Evolutionary conservation across 2,113 vertebrate genomes (phyloP).

Genomic region (Laterallus jamaicensis): DNA sequence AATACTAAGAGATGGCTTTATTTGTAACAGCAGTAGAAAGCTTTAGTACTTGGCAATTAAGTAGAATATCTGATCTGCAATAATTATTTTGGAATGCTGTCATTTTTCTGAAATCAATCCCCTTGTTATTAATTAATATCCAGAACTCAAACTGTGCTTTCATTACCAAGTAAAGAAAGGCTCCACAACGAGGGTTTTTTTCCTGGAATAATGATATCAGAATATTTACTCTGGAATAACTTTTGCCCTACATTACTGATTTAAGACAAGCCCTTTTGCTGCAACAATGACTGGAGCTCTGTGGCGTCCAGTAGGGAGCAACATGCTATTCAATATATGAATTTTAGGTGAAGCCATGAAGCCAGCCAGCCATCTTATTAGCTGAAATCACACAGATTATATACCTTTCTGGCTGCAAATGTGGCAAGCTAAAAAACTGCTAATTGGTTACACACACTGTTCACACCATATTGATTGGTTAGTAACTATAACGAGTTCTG

Average conservation of each 20-base stretch:
- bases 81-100: background rate
- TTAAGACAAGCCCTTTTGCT: background rate
- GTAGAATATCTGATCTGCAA: background rate
- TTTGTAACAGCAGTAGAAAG: background rate
- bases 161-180: background rate
- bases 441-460: too few relatives aligned
- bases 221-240: background rate
- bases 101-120: background rate
- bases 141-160: background rate
- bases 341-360: too few relatives aligned
- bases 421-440: too few relatives aligned
- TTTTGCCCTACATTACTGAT: background rate
- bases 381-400: too few relatives aligned
- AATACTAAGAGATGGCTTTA: background rate
- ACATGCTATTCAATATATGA: too few relatives aligned
- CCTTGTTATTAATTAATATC: background rate
- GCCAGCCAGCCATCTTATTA: too few relatives aligned
- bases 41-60: background rate
- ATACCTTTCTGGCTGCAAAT: too few relatives aligned
- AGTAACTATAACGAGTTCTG: too few relatives aligned
- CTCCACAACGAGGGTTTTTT: background rate
- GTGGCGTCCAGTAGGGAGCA: too few relatives aligned
- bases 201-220: background rate
- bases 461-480: too few relatives aligned
- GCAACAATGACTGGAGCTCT: background rate